Percentiles rank a stretch among this genome's conserved stretches.
phyloP scores from a whole-genome alignment of 2,888 invertebrate genomes.

The Mythimna ferrago region DNA sequence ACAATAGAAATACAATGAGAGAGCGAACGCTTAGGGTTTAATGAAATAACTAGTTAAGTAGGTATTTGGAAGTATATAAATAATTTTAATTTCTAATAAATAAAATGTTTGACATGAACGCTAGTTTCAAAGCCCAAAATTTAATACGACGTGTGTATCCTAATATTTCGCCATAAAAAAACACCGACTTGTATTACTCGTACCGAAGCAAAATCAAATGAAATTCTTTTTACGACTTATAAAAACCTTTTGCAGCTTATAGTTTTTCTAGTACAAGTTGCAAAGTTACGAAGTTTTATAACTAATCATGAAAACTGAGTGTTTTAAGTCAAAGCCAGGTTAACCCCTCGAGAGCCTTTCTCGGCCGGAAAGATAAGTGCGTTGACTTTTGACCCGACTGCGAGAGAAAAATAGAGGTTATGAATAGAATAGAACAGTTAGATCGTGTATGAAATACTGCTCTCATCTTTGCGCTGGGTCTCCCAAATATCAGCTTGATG shows the following conservation, averaged over 20 bases:
- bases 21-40: too few species aligned
- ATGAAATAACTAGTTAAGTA: too few species aligned
- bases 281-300: slow-evolving; percentile 5
- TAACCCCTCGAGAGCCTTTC: background rate
- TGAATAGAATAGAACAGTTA: too few species aligned
- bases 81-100: too few species aligned
- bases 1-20: too few species aligned
- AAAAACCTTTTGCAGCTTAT: slow-evolving; percentile 5
- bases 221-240: background rate
- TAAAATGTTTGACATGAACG: background rate
- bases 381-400: background rate
- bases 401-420: too few species aligned
- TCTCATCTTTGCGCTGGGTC: too few species aligned
- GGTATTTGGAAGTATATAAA: too few species aligned
- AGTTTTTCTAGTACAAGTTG: background rate
- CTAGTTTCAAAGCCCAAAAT: slow-evolving; percentile 22
- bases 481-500: too few species aligned
- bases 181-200: slow-evolving; percentile 14
- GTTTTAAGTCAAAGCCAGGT: slow-evolving; percentile 3
- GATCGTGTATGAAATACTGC: too few species aligned
- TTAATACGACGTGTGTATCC: slow-evolving; percentile 44
- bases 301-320: background rate
- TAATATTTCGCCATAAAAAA: slow-evolving; percentile 45
- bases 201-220: slow-evolving; percentile 34
- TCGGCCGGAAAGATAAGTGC: background rate